phyloP scores from a whole-genome alignment of 2,113 vertebrate species.

The Centropus unirufus region DNA sequence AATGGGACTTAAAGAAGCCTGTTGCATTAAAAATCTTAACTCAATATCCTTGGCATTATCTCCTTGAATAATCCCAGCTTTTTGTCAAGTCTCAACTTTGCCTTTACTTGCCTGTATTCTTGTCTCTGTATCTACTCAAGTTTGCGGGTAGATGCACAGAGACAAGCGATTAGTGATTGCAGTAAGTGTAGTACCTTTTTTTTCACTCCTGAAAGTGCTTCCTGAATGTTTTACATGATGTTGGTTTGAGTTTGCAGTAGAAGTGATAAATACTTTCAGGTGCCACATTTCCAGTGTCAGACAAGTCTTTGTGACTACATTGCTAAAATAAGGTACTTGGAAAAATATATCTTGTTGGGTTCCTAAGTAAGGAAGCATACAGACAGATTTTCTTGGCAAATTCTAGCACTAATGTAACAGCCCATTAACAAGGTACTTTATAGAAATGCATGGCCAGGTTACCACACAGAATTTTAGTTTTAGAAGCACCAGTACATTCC shows the following conservation, averaged over 20 bases:
- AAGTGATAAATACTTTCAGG: neutral
- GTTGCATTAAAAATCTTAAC: neutral
- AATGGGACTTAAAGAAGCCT: neutral
- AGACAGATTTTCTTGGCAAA: conserved; percentile 50
- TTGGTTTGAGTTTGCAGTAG: neutral
- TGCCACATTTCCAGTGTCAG: neutral
- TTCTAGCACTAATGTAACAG: conserved; percentile 48
- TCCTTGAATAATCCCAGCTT: neutral
- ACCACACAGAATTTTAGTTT: conserved; percentile 13
- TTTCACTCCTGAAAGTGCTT: neutral
- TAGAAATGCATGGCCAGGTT: neutral
- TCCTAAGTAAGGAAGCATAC: conserved; percentile 23
- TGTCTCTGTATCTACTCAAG: neutral
- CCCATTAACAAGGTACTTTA: conserved; percentile 48
- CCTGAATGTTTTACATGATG: neutral
- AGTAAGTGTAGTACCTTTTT: neutral
- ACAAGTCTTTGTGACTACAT: neutral
- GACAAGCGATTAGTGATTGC: neutral
- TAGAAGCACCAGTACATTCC: neutral
- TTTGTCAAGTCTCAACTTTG: neutral
- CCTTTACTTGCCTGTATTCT: neutral
- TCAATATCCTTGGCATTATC: neutral
- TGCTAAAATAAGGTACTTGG: neutral
- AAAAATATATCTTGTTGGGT: neutral
- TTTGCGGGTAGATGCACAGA: neutral